Evolutionary conservation across 1,140 invertebrate genomes (phyloP).

Genomic region (Meteorus sp.): DNA sequence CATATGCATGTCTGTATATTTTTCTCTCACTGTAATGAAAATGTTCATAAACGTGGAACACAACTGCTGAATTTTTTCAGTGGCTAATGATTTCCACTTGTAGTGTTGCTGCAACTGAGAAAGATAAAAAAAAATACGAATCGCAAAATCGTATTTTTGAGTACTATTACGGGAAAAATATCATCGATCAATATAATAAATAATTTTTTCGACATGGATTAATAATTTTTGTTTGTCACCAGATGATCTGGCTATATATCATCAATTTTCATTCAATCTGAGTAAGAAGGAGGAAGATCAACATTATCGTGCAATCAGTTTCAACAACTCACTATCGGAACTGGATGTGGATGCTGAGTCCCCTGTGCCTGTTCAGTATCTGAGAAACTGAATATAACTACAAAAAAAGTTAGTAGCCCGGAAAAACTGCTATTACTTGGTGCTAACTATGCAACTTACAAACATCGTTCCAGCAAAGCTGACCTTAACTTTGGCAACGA

Average conservation of each 20-base stretch:
- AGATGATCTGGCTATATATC: conserved; percentile 96
- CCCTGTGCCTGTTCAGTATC: conserved; percentile 88
- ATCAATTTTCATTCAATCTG: conserved; percentile 97
- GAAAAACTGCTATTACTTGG: conserved; percentile 75
- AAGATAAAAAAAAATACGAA: no score
- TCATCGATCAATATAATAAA: background rate
- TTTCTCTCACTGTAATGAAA: no score
- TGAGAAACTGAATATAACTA: conserved; percentile 93
- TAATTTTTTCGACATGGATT: conserved; percentile 17
- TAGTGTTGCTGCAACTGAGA: no score
- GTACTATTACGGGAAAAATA: conserved; percentile 49
- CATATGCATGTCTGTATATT: no score
- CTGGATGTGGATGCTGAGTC: conserved; percentile 95
- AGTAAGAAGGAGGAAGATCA: conserved; percentile 93
- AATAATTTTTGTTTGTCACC: conserved; percentile 40
- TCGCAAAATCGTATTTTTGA: conserved; percentile 93
- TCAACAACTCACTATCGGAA: conserved; percentile 90
- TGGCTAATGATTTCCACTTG: no score
- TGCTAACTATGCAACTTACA: conserved; percentile 82
- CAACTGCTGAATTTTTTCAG: no score
- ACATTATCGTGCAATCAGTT: conserved; percentile 93
- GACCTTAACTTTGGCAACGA: conserved; percentile 88
- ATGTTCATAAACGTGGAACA: no score
- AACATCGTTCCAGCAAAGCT: conserved; percentile 84
- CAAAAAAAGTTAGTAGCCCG: conserved; percentile 73